Base-by-base conservation (phyloP, 2,113 vertebrate genomes). In the Canis aureus region DNA sequence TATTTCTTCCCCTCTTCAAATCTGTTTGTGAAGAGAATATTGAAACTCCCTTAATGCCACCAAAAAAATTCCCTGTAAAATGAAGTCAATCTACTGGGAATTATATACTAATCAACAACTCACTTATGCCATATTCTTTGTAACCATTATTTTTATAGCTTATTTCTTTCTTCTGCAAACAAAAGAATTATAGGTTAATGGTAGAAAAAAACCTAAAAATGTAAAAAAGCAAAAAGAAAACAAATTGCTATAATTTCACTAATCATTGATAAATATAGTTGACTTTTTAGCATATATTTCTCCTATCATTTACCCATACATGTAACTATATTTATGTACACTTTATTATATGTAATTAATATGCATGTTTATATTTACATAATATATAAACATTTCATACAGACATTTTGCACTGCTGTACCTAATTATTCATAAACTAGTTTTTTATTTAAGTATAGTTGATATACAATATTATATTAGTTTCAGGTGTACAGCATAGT, bases 61-160 rank as follows among this genome's bases (percentile, higher is more conserved):
- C 15, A 43, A 43, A 79, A 96, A 93, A 20, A 74, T 64, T 95
- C 95, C 90, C 89, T 93, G 3, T 49, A 84, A 93, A 32, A 91
- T 84, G 60, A 81, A 55, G 6, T 74, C 16, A 91, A 25, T 64
- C 92, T 89, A 53, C 16, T 81, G 83, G 59, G 96, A 19, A 89
- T 76, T 76, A 76, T 60, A 82, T 8, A 49, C 20, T 89, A 89
- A 92, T 89, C 43, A 94, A 79, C 43, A 86, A 92, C 76, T 74
- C 8, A 85, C 22, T 53, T 81, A 8, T 49, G 71, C 95, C 6
- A 35, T 4, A 32, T 19, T 3, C 23, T 10, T 60, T 62, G 19
- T n/a, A 69, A 15, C 43, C 84, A 84, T 29, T 74, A 32, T 32
- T 69, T 79, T 84, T 81, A 49, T 43, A 81, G 25, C 49, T 25